A percentile compares a stretch with the other conserved stretches of the same genome.
Evolutionary conservation across 2,888 invertebrate species (phyloP).

Genomic region (Cecidostiba fungosa): DNA sequence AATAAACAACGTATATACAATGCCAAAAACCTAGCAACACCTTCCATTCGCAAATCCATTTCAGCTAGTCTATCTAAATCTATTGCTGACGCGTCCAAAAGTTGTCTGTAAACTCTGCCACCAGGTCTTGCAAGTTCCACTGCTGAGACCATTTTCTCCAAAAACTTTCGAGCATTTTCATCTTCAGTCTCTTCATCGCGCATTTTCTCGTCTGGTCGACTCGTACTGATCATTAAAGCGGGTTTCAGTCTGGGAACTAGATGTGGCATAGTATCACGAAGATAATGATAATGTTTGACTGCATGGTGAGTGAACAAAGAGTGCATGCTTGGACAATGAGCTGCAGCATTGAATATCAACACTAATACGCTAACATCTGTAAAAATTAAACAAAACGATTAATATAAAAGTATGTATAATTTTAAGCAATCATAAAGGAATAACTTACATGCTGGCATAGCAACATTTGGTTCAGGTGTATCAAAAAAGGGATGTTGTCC

Average conservation of each 20-base stretch:
- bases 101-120: constrained; percentile 78
- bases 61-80: constrained; percentile 85
- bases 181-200: constrained; percentile 70
- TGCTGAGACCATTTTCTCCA: constrained; percentile 87
- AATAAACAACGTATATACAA: constrained; percentile 86
- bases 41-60: constrained; percentile 89
- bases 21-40: constrained; percentile 91
- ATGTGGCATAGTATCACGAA: constrained; percentile 95
- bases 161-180: constrained; percentile 82
- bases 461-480: constrained; percentile 96
- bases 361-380: constrained; percentile 93
- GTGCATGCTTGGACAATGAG: constrained; percentile 93
- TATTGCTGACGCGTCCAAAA: constrained; percentile 81
- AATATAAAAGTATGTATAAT: constrained; percentile 16
- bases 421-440: constrained; percentile 74
- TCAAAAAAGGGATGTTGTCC: constrained; percentile 98
- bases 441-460: constrained; percentile 93
- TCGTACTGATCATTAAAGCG: constrained; percentile 73
- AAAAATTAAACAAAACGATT: constrained; percentile 22
- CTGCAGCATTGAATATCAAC: constrained; percentile 96
- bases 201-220: constrained; percentile 64
- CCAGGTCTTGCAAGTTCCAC: constrained; percentile 87
- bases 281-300: constrained; percentile 94
- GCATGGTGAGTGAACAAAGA: constrained; percentile 96
- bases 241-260: constrained; percentile 89